Conservation (phyloP, 2,113 vertebrate species). For the Notothenia rossii region DNA sequence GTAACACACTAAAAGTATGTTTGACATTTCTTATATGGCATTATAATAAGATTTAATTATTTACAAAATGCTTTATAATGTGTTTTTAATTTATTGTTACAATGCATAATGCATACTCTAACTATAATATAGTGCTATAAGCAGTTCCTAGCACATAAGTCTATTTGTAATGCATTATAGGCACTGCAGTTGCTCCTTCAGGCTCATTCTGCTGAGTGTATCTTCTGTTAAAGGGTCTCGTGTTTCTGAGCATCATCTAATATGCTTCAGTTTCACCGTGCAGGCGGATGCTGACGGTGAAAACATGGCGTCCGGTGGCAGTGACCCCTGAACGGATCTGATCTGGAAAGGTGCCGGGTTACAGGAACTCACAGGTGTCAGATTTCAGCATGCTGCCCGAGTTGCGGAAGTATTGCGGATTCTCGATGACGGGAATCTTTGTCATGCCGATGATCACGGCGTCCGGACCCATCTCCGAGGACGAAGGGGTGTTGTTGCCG, state of each 20-base stretch:
- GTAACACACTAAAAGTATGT: too few relatives aligned
- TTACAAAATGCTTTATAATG: too few relatives aligned
- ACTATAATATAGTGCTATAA: too few relatives aligned
- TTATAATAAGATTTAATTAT: too few relatives aligned
- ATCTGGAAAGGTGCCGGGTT: conserved; percentile 70
- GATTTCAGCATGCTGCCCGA: conserved; percentile 95
- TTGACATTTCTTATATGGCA: too few relatives aligned
- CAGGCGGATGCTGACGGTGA: conserved; percentile 65
- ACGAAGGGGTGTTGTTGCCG: conserved; percentile 98
- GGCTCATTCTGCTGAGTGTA: background rate
- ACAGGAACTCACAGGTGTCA: conserved; percentile 95
- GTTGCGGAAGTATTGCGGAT: conserved; percentile 98
- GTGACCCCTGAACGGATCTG: conserved; percentile 70
- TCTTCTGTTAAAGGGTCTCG: conserved; percentile 10
- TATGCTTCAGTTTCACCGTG: conserved; percentile 37
- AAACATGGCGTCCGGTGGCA: conserved; percentile 40
- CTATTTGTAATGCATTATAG: too few relatives aligned
- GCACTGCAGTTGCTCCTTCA: background rate
- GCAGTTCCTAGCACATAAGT: too few relatives aligned
- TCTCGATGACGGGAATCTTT: conserved; percentile 99
- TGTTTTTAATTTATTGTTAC: too few relatives aligned
- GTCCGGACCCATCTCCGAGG: conserved; percentile 96
- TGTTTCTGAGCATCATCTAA: conserved; percentile 31
- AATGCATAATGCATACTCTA: too few relatives aligned
- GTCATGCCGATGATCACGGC: conserved; percentile 99